Conservation (phyloP, 1,140 invertebrate species). For the Drosophila nannoptera region DNA sequence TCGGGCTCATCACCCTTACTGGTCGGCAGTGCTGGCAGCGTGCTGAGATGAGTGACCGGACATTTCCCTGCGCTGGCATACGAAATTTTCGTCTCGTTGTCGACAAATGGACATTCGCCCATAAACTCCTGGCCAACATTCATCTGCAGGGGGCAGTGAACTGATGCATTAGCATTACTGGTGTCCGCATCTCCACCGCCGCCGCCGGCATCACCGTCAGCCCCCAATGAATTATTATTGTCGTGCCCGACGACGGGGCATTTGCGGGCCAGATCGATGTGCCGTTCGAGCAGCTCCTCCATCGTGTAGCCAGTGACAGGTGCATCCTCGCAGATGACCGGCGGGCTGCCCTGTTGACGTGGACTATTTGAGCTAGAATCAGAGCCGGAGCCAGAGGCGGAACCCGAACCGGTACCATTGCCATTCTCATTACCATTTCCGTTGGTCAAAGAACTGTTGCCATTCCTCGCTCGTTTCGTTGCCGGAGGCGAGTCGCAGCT, state of each 20-base stretch:
- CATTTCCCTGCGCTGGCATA: conserved; percentile 67
- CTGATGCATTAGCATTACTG: conserved; percentile 28
- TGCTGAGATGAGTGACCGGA: conserved; percentile 49
- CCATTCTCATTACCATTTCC: conserved; percentile 4
- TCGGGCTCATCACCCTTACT: conserved; percentile 59
- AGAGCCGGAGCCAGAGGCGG: conserved; percentile 42
- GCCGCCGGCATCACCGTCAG: conserved; percentile 26
- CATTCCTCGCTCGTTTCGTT: conserved; percentile 59
- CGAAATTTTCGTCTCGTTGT: conserved; percentile 59
- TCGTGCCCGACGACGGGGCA: conserved; percentile 69
- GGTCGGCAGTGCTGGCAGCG: conserved; percentile 57
- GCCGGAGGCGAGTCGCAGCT: conserved; percentile 68
- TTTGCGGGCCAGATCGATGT: conserved; percentile 72
- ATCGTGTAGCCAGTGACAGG: conserved; percentile 53
- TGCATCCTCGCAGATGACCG: conserved; percentile 72
- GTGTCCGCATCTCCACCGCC: conserved; percentile 63
- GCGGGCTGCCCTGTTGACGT: conserved; percentile 59
- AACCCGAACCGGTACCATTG: conserved; percentile 35
- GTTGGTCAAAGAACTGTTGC: conserved; percentile 32
- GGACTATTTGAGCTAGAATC: conserved; percentile 55
- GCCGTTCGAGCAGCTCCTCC: conserved; percentile 72
- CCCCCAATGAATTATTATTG: conserved; percentile 24
- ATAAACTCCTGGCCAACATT: conserved; percentile 81
- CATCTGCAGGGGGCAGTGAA: conserved; percentile 79
- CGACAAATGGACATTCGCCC: conserved; percentile 81